These are phyloP conservation scores for Agrilus mali DNA, from an alignment of 2,888 invertebrate genomes.

Conservation along the genomic window DNA sequence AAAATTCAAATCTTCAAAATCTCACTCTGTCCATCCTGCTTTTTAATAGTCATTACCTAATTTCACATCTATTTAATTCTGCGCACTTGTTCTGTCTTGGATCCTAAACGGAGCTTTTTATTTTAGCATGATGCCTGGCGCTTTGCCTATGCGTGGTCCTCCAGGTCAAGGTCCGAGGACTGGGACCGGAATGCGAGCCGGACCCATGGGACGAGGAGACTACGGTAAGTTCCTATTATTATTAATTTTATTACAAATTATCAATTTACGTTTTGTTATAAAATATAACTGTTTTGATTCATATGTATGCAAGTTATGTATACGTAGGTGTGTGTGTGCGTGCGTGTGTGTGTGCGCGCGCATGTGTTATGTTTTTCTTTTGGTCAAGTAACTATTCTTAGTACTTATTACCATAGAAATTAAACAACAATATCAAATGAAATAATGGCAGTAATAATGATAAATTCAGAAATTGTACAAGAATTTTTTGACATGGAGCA, in stretches of 20 bases:
- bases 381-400: constrained; percentile 33
- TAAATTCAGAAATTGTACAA: neutral
- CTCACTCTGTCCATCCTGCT: too few relatives aligned
- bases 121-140: constrained; percentile 48
- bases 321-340: neutral
- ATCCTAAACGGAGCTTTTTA: too few relatives aligned
- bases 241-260: too few relatives aligned
- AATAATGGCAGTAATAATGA: neutral
- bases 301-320: too few relatives aligned
- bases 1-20: too few relatives aligned
- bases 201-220: constrained; percentile 72
- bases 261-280: too few relatives aligned
- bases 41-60: too few relatives aligned
- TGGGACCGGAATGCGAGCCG: constrained; percentile 41
- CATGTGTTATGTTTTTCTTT: constrained; percentile 13
- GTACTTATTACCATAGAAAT: neutral
- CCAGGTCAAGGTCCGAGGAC: constrained; percentile 27
- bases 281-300: too few relatives aligned
- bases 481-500: neutral
- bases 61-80: neutral
- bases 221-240: constrained; percentile 61
- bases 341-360: neutral
- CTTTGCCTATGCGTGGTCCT: constrained; percentile 47
- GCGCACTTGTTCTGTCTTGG: neutral
- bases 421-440: neutral